phyloP scores from a whole-genome alignment of 2,797 vertebrate species.

The Rhynchotus rufescens region DNA sequence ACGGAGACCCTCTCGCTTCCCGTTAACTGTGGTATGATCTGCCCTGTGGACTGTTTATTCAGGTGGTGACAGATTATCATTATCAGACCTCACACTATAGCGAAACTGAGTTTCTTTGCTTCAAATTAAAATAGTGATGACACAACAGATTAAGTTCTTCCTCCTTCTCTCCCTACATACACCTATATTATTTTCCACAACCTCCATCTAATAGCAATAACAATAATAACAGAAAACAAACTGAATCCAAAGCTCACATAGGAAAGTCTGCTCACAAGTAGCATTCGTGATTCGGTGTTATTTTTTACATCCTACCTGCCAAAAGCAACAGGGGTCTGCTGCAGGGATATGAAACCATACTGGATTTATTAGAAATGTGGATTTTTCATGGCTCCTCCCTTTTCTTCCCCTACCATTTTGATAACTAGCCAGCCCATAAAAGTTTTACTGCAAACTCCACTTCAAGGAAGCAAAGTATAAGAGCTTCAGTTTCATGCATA shows the following conservation, averaged over 20 bases:
- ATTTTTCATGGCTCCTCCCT: conserved; percentile 47
- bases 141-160: conserved; percentile 74
- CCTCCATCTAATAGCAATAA: conserved; percentile 27
- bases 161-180: conserved; percentile 14
- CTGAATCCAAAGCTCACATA: conserved; percentile 62
- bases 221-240: conserved; percentile 51
- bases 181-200: conserved; percentile 47
- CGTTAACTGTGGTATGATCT: background rate
- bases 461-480: background rate
- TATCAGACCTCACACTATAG: conserved; percentile 64
- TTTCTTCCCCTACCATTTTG: conserved; percentile 10
- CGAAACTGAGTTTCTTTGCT: conserved; percentile 36
- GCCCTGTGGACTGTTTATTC: conserved; percentile 53
- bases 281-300: conserved; percentile 57
- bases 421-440: background rate
- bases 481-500: background rate
- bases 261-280: conserved; percentile 65
- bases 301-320: conserved; percentile 62
- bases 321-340: conserved; percentile 71
- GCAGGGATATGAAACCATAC: conserved; percentile 55
- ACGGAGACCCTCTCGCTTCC: background rate
- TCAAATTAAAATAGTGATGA: conserved; percentile 70
- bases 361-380: conserved; percentile 62
- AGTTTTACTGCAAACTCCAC: conserved; percentile 4
- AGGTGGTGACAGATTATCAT: conserved; percentile 69